phyloP scores from a whole-genome alignment of 2,888 invertebrate genomes.

The Morinoia aosen region DNA sequence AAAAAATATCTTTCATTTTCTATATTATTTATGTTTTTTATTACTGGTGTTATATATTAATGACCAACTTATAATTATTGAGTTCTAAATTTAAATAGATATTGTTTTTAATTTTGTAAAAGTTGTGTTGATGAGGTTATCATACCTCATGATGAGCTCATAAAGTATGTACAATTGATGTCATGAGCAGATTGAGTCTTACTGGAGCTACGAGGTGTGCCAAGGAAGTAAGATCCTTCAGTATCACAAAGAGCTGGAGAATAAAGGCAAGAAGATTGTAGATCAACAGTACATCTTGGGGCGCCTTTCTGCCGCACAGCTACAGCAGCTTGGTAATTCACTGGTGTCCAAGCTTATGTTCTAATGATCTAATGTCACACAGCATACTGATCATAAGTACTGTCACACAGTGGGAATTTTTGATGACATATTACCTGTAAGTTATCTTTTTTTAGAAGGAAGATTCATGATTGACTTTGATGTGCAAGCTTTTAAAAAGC shows the following conservation, averaged over 20 bases:
- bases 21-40: neutral
- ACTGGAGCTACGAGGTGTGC: constrained; percentile 97
- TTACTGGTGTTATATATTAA: no score
- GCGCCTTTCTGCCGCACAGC: constrained; percentile 80
- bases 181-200: constrained; percentile 80
- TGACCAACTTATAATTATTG: neutral
- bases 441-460: no score
- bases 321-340: constrained; percentile 73
- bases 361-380: neutral
- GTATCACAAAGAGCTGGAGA: constrained; percentile 95
- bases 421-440: no score
- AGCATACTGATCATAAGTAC: no score
- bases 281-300: constrained; percentile 86
- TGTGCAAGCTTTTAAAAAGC: no score
- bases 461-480: no score
- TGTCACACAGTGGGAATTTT: no score
- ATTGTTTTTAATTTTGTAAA: neutral
- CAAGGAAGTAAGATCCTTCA: constrained; percentile 92
- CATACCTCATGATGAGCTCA: neutral
- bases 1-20: neutral
- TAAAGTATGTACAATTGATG: neutral
- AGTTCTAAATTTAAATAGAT: neutral
- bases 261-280: constrained; percentile 80
- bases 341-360: neutral
- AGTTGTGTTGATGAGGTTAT: neutral